Evolutionary conservation across 2,113 vertebrate species (phyloP).

Genomic region (Ictalurus punctatus): DNA sequence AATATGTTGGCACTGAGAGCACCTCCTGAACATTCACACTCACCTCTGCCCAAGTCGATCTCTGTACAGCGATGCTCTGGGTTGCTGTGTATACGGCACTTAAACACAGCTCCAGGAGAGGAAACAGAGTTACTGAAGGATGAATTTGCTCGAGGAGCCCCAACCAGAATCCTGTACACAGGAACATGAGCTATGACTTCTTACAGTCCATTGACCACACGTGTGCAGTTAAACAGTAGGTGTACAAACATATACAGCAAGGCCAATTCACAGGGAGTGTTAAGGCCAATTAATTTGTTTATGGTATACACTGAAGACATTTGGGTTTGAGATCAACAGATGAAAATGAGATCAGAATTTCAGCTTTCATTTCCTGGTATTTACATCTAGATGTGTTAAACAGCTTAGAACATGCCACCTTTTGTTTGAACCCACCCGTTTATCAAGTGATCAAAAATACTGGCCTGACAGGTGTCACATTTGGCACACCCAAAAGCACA

Average conservation of each 20-base stretch:
- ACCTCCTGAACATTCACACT: slow-evolving; percentile 51
- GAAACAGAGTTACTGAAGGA: slow-evolving; percentile 86
- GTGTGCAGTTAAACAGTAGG: slow-evolving; percentile 1
- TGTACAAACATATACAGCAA: not conserved
- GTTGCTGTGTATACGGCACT: slow-evolving; percentile 94
- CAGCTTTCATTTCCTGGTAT: not conserved
- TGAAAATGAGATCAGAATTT: not conserved
- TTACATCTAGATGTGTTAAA: not conserved
- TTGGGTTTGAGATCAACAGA: not conserved
- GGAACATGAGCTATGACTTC: not conserved
- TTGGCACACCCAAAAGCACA: not conserved
- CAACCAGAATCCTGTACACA: slow-evolving; percentile 88
- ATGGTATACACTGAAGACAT: not conserved
- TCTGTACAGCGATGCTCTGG: slow-evolving; percentile 94
- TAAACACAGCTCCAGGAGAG: slow-evolving; percentile 92
- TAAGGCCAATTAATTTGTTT: not conserved
- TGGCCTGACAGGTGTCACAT: not conserved
- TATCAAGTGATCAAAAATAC: not conserved
- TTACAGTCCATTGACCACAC: no score
- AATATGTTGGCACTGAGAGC: not conserved
- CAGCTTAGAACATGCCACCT: not conserved
- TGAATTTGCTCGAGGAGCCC: slow-evolving; percentile 91
- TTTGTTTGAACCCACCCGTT: not conserved
- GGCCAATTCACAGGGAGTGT: not conserved
- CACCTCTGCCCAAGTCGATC: slow-evolving; percentile 95